Conservation (phyloP, 2,888 invertebrate species). For the Blastobasis lacticolella region DNA sequence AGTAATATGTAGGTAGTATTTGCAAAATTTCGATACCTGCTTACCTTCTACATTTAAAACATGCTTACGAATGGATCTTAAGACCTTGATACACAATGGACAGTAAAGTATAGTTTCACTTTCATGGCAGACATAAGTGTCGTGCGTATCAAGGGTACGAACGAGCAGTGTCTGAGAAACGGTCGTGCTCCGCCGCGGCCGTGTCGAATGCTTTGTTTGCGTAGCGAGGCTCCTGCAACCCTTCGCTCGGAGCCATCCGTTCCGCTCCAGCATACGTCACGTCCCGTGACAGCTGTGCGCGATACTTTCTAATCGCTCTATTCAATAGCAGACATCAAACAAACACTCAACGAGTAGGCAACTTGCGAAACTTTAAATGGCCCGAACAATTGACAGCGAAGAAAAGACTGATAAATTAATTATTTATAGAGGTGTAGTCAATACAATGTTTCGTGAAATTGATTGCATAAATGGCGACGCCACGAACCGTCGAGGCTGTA, state of each 20-base stretch:
- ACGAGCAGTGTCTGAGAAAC: constrained; percentile 33
- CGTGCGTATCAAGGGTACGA: constrained; percentile 20
- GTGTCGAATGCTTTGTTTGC: constrained; percentile 63
- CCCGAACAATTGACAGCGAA: constrained; percentile 52
- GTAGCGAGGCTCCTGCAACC: constrained; percentile 56
- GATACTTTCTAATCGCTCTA: constrained; percentile 67
- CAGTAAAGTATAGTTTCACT: constrained; percentile 11
- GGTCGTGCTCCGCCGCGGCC: constrained; percentile 43
- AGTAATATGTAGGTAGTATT: too few relatives aligned
- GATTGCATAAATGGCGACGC: constrained; percentile 28
- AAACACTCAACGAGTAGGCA: constrained; percentile 49
- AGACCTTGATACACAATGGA: too few relatives aligned
- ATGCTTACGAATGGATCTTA: too few relatives aligned
- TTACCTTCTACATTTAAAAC: too few relatives aligned
- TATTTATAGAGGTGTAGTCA: constrained; percentile 44
- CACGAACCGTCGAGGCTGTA: constrained; percentile 16
- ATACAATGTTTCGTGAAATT: constrained; percentile 33
- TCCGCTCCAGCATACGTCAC: constrained; percentile 67
- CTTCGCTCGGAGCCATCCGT: constrained; percentile 60
- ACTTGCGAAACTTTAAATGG: constrained; percentile 60
- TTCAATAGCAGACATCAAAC: constrained; percentile 54
- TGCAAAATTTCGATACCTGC: too few relatives aligned
- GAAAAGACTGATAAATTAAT: constrained; percentile 55
- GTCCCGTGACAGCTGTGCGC: constrained; percentile 66
- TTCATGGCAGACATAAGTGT: constrained; percentile 15